A percentile compares a stretch with the other conserved stretches of the same genome.
Evolutionary conservation across 2,888 invertebrate genomes (phyloP).

Genomic region (Spodoptera exigua): DNA sequence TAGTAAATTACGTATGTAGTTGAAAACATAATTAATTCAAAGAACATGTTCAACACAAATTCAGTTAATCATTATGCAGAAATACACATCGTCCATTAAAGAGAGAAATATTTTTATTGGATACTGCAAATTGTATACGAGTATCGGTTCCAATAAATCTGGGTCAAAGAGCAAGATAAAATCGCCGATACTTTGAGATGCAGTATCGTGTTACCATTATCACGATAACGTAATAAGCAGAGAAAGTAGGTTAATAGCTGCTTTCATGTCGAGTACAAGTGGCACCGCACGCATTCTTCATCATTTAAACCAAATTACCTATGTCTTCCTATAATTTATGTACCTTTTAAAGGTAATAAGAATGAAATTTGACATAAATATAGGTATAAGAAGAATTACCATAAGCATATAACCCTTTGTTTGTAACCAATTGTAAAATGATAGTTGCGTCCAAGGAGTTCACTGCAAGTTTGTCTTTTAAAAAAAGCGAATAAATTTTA

Average conservation of each 20-base stretch:
- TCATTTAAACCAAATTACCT: conserved; percentile 17
- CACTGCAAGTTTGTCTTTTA: too few species aligned
- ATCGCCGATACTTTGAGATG: conserved; percentile 68
- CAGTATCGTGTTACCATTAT: conserved; percentile 59
- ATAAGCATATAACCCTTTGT: too few species aligned
- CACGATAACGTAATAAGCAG: conserved; percentile 60
- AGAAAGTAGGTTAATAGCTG: conserved; percentile 57
- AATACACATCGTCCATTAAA: conserved; percentile 22
- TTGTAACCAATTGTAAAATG: too few species aligned
- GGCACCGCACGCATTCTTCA: conserved; percentile 30
- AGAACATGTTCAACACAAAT: too few species aligned
- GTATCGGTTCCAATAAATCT: conserved; percentile 54
- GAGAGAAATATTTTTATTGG: conserved; percentile 18
- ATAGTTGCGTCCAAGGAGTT: too few species aligned
- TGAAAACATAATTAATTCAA: too few species aligned
- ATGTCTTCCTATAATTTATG: conserved; percentile 6
- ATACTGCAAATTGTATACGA: conserved; percentile 19
- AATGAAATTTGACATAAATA: too few species aligned
- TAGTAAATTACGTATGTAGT: too few species aligned
- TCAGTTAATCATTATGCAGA: background rate
- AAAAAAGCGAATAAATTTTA: too few species aligned
- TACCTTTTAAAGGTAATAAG: background rate
- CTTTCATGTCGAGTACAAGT: conserved; percentile 50
- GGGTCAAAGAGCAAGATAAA: conserved; percentile 69
- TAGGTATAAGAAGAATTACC: too few species aligned